phyloP scores from a whole-genome alignment of 35 echinoderm and acorn worm genomes.

The Holothuria glaberrima region DNA sequence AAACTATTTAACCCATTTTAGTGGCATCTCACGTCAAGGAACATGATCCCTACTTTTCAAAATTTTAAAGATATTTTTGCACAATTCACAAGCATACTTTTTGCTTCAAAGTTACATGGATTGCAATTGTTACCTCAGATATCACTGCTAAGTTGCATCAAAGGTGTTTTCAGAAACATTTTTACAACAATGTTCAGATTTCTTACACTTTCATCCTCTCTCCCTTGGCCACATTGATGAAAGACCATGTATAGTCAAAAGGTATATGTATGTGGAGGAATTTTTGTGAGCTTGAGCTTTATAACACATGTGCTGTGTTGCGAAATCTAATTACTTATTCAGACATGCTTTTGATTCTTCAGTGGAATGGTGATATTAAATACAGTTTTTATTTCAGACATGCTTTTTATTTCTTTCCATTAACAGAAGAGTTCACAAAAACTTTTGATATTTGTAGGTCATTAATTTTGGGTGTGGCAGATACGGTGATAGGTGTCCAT shows the following conservation, averaged over 20 bases:
- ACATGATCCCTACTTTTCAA: conserved; percentile 20
- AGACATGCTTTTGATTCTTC: conserved; percentile 38
- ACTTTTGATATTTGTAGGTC: conserved; percentile 3
- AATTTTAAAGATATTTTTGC: conserved; percentile 16
- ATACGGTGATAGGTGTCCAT: background rate
- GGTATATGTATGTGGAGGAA: conserved; percentile 33
- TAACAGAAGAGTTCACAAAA: background rate
- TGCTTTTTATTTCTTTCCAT: background rate
- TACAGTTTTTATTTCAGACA: too few relatives aligned
- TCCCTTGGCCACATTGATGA: background rate
- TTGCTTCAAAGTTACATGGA: conserved; percentile 24
- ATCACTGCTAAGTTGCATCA: conserved; percentile 34
- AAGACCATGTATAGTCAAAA: background rate
- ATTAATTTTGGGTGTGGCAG: background rate
- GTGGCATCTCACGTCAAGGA: background rate
- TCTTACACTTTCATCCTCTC: conserved; percentile 18
- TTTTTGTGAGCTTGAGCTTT: conserved; percentile 17
- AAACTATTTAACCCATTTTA: conserved; percentile 39
- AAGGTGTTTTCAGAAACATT: conserved; percentile 11
- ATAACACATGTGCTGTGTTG: too few relatives aligned
- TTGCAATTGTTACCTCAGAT: conserved; percentile 16
- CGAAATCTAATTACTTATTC: too few relatives aligned
- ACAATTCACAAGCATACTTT: conserved; percentile 30
- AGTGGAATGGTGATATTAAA: conserved; percentile 42
- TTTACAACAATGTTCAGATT: background rate